phyloP scores from a whole-genome alignment of 2,888 invertebrate genomes.

The Hirtodrosophila trivittata region DNA sequence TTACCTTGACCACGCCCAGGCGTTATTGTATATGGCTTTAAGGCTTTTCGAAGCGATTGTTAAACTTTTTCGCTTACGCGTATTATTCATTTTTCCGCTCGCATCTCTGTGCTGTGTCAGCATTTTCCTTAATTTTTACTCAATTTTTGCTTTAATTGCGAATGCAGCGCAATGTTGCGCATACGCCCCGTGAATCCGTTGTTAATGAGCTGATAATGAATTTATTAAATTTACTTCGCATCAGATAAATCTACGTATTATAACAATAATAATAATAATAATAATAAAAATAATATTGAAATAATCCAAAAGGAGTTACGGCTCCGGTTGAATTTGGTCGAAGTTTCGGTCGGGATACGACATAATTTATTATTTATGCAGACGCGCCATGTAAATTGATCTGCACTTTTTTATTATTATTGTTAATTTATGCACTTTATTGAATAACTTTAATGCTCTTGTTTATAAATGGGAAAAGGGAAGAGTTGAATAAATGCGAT shows the following conservation, averaged over 20 bases:
- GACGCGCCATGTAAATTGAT: conserved; percentile 64
- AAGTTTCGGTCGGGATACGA: neutral
- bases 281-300: conserved; percentile 17
- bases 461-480: conserved; percentile 22
- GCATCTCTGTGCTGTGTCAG: conserved; percentile 40
- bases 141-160: conserved; percentile 51
- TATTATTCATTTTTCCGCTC: conserved; percentile 49
- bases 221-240: conserved; percentile 75
- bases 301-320: conserved; percentile 22
- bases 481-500: conserved; percentile 15
- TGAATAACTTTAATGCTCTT: conserved; percentile 64
- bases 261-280: neutral
- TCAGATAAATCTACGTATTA: neutral
- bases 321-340: neutral
- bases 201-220: conserved; percentile 79
- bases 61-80: conserved; percentile 47
- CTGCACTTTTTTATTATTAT: conserved; percentile 22
- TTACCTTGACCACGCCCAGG: conserved; percentile 33
- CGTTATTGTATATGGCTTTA: conserved; percentile 47
- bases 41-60: conserved; percentile 36
- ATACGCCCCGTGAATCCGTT: conserved; percentile 39
- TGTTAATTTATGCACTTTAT: conserved; percentile 74
- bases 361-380: conserved; percentile 62
- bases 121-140: conserved; percentile 14
- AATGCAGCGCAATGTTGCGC: conserved; percentile 42